phyloP scores from a whole-genome alignment of 1,140 invertebrate species.

The Charaxes varanes region DNA sequence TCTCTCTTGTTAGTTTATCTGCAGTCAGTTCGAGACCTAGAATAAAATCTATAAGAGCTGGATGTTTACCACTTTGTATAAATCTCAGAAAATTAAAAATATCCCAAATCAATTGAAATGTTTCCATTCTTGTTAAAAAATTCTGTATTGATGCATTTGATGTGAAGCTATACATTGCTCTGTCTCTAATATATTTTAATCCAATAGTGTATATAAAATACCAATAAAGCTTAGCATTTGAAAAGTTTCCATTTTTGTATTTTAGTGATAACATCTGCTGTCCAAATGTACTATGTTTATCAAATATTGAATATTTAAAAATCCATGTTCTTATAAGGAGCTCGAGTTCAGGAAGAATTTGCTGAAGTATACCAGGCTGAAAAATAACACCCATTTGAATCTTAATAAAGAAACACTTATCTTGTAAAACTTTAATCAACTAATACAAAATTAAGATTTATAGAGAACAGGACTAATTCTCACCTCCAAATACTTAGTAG shows the following conservation, averaged over 20 bases:
- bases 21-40: slow-evolving; percentile 71
- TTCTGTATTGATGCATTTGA: slow-evolving; percentile 69
- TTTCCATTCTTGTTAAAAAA: slow-evolving; percentile 70
- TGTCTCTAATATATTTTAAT: slow-evolving; percentile 73
- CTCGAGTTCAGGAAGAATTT: slow-evolving; percentile 75
- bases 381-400: slow-evolving; percentile 31
- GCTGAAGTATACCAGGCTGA: slow-evolving; percentile 73
- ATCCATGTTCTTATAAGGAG: slow-evolving; percentile 74
- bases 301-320: slow-evolving; percentile 74
- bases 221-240: slow-evolving; percentile 69
- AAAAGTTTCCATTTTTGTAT: slow-evolving; percentile 72
- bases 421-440: neutral
- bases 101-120: slow-evolving; percentile 71
- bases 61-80: slow-evolving; percentile 76
- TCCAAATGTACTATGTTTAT: slow-evolving; percentile 75
- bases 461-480: neutral
- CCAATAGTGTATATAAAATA: slow-evolving; percentile 73
- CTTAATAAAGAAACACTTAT: neutral
- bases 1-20: slow-evolving; percentile 65
- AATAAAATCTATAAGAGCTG: slow-evolving; percentile 75
- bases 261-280: slow-evolving; percentile 77
- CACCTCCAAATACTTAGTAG: slow-evolving; percentile 74
- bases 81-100: slow-evolving; percentile 78
- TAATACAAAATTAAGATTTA: neutral
- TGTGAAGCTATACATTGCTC: slow-evolving; percentile 68